Base-by-base conservation (phyloP, 1,140 invertebrate genomes). In the Cryptotermes secundus region DNA sequence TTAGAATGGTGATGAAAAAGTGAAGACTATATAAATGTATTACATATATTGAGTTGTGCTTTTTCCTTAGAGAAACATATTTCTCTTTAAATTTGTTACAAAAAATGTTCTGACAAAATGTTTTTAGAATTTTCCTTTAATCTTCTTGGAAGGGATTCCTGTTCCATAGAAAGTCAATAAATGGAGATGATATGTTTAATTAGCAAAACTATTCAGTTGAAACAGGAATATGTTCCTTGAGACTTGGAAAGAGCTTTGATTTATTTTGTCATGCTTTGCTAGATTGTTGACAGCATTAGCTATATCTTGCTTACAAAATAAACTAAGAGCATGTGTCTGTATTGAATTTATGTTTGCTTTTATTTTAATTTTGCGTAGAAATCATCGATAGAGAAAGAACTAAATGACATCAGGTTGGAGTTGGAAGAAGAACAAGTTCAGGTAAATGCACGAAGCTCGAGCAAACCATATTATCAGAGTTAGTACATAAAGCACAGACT, bases 391-490 rank as follows among this genome's bases (percentile, higher is more conserved):
- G 84, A 84, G 80, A 84, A 81, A 82, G 92, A 93, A 90, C 91
- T 94, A 87, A 91, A 90, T 90, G 93, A 93, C 86, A 88, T 94
- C 87, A 92, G 92, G 88, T 89, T 90, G 86, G 92, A 94, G 90
- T 91, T 93, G 87, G 91, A 91, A 85, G 91, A 92, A 85, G 92
- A 94, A 88, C 91, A 91, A 86, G 89, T 90, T 86, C 92, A 94
- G 93, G 94, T 94, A 92, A 88, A 85, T 84, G 59, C n/a, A 72
- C 81, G 31, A 53, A 19, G 12, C 31, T 53, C 31, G 16, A 53
- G 10, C 42, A 82, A 49, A 1, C 45, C 9, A 49, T 49, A 45
- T 45, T 45, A 19, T 49, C 45, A 49, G 19, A 49, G 14, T 19
- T 49, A 49, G 16, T 49, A 49, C 16, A 19, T 3, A 49, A 49